These are phyloP conservation scores for Raja brachyura DNA, from an alignment of 2,113 vertebrate genomes.

Conservation along the genomic window DNA sequence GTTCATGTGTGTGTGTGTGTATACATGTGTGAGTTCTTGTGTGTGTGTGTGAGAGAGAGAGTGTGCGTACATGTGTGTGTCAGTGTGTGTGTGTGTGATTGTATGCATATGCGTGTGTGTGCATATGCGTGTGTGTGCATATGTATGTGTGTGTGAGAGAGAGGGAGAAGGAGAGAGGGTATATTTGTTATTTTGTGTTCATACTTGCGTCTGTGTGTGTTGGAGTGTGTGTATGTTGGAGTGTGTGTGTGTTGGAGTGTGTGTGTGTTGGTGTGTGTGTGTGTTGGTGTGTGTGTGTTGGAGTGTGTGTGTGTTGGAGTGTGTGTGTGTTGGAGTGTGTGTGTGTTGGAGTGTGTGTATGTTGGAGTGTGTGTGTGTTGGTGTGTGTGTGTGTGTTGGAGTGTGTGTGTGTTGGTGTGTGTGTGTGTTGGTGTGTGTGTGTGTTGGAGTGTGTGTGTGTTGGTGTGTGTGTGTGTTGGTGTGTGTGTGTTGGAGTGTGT, in stretches of 20 bases:
- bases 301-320: not conserved
- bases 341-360: not conserved
- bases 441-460: not conserved
- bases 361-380: not conserved
- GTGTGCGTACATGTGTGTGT: not conserved
- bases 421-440: not conserved
- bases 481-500: not conserved
- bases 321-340: too few species aligned
- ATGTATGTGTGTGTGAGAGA: too few species aligned
- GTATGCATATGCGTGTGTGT: not conserved
- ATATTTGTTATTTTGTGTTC: too few species aligned
- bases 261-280: not conserved
- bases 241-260: not conserved
- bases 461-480: not conserved
- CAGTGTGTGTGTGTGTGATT: not conserved
- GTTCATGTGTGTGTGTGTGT: not conserved
- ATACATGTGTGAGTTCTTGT: not conserved
- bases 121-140: not conserved
- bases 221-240: not conserved
- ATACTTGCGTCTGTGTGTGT: not conserved
- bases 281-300: too few species aligned
- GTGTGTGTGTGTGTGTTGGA: too few species aligned
- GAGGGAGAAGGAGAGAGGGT: too few species aligned
- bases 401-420: too few species aligned
- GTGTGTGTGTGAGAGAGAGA: not conserved